Conservation (phyloP, 1,140 invertebrate species). For the Belonocnema kinseyi region DNA sequence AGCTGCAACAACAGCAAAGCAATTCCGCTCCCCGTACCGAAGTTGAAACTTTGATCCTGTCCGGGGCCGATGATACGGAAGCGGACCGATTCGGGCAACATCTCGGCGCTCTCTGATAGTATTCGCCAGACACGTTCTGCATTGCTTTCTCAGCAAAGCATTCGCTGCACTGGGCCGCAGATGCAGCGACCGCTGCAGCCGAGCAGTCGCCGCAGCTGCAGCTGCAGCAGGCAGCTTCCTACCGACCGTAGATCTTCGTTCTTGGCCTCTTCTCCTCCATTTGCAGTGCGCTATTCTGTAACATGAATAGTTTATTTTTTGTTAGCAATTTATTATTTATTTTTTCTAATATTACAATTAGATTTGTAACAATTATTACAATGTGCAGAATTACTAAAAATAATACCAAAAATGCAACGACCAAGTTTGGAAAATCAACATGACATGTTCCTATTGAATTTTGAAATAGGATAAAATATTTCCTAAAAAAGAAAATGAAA, state of each 20-base stretch:
- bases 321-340: too few species aligned
- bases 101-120: constrained; percentile 67
- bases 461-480: too few species aligned
- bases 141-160: constrained; percentile 48
- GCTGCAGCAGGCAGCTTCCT: constrained; percentile 61
- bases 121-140: constrained; percentile 66
- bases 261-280: constrained; percentile 54
- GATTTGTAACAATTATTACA: too few species aligned
- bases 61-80: constrained; percentile 44
- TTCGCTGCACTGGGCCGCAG: constrained; percentile 61
- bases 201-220: constrained; percentile 63
- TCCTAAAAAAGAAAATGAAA: too few species aligned
- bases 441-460: too few species aligned
- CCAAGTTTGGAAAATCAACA: too few species aligned
- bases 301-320: constrained; percentile 17
- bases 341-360: too few species aligned
- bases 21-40: constrained; percentile 64
- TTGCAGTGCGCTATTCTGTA: constrained; percentile 48
- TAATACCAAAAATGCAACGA: too few species aligned
- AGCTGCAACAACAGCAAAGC: constrained; percentile 69
- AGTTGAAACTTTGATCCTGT: constrained; percentile 55
- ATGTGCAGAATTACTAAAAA: too few species aligned
- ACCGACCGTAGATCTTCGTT: constrained; percentile 55
- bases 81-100: constrained; percentile 65
- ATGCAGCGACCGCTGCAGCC: constrained; percentile 59